phyloP scores from a whole-genome alignment of 2,888 invertebrate genomes.

The Volucella bombylans region DNA sequence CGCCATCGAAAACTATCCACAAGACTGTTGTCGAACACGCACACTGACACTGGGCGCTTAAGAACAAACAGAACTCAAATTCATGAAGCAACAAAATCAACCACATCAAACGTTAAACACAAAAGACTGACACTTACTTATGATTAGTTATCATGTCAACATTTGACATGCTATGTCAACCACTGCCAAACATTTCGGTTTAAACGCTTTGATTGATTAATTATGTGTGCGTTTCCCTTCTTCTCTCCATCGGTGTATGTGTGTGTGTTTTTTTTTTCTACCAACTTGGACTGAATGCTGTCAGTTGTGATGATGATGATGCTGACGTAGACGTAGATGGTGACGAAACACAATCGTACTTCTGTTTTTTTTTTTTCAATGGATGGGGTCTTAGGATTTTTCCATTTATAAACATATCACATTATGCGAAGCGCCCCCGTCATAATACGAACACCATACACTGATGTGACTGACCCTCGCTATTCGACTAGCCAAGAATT shows the following conservation, averaged over 20 bases:
- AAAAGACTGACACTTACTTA: slow-evolving; percentile 71
- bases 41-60: slow-evolving; percentile 20
- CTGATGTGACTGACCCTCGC: slow-evolving; percentile 29
- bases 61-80: slow-evolving; percentile 42
- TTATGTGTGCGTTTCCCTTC: slow-evolving; percentile 56
- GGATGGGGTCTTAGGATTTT: slow-evolving; percentile 47
- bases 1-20: slow-evolving; percentile 44
- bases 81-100: slow-evolving; percentile 28
- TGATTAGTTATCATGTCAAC: slow-evolving; percentile 74
- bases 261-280: slow-evolving; percentile 20
- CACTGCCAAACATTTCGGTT: slow-evolving; percentile 74
- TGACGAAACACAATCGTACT: slow-evolving; percentile 3
- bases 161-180: slow-evolving; percentile 74
- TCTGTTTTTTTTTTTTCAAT: slow-evolving; percentile 43
- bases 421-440: slow-evolving; percentile 21
- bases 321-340: background rate
- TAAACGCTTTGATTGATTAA: slow-evolving; percentile 72
- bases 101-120: slow-evolving; percentile 68
- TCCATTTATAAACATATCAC: slow-evolving; percentile 46
- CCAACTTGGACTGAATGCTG: slow-evolving; percentile 1
- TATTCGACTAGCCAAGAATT: slow-evolving; percentile 10
- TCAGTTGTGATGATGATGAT: background rate
- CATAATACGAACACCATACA: background rate
- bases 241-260: background rate
- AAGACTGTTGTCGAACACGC: slow-evolving; percentile 38